Percentiles rank a stretch among this genome's conserved stretches.
These are phyloP conservation scores for Pemphigus obesinymphae DNA, from an alignment of 1,140 invertebrate genomes.

Conservation along the genomic window DNA sequence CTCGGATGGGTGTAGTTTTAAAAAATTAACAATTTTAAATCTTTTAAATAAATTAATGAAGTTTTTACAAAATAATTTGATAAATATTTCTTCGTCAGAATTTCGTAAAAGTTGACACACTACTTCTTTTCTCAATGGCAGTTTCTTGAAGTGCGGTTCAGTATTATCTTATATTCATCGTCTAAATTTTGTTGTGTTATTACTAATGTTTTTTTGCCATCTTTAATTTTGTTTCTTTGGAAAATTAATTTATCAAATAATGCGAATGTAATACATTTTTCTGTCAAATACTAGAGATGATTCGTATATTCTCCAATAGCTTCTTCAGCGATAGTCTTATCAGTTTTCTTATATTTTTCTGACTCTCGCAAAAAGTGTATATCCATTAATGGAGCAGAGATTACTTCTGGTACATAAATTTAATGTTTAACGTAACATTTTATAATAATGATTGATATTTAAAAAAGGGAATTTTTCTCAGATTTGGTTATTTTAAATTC, in stretches of 20 bases:
- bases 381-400: conserved; percentile 44
- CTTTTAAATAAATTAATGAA: background rate
- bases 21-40: background rate
- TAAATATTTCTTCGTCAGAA: background rate
- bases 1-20: background rate
- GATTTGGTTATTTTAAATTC: conserved; percentile 46
- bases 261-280: conserved; percentile 42
- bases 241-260: conserved; percentile 42
- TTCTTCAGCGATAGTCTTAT: conserved; percentile 33
- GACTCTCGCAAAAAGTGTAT: conserved; percentile 44
- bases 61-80: background rate
- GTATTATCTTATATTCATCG: too few relatives aligned
- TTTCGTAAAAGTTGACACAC: background rate
- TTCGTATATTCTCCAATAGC: conserved; percentile 43
- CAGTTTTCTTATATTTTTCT: conserved; percentile 36
- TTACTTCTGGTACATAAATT: conserved; percentile 45
- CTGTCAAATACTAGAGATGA: conserved; percentile 45
- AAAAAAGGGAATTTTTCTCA: conserved; percentile 46
- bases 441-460: conserved; percentile 47
- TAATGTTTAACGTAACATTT: conserved; percentile 47
- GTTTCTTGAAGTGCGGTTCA: too few relatives aligned
- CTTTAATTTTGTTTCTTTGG: background rate
- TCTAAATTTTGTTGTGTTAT: background rate
- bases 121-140: too few relatives aligned
- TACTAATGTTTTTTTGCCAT: background rate